These are phyloP conservation scores for Aldrovandia affinis DNA, from an alignment of 2,797 vertebrate species.

Conservation along the genomic window DNA sequence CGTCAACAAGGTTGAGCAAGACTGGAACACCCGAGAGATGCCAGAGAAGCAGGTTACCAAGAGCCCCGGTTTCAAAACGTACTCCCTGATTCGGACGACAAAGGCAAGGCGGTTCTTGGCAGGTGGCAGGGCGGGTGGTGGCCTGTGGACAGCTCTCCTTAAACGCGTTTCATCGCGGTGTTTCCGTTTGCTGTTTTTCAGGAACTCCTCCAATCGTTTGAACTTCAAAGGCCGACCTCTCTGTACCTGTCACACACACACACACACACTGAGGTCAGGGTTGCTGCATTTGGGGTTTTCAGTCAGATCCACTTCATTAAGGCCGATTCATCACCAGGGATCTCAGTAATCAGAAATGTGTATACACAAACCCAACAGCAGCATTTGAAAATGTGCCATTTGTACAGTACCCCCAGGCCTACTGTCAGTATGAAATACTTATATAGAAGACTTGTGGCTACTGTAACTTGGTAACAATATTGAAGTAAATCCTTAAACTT, in stretches of 20 bases:
- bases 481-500: background rate
- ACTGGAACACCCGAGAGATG: background rate
- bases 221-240: slow-evolving; percentile 83
- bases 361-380: background rate
- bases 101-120: slow-evolving; percentile 83
- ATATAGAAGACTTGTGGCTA: background rate
- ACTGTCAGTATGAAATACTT: background rate
- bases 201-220: slow-evolving; percentile 85
- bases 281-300: background rate
- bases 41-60: background rate
- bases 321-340: background rate
- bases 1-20: background rate
- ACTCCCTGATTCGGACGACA: slow-evolving; percentile 84
- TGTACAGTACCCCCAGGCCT: background rate
- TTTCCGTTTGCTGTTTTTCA: slow-evolving; percentile 77
- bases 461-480: background rate
- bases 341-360: background rate
- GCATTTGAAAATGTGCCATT: background rate
- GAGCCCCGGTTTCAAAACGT: slow-evolving; percentile 46
- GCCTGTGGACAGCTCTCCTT: slow-evolving; percentile 68
- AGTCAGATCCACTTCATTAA: background rate
- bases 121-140: slow-evolving; percentile 59
- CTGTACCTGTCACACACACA: slow-evolving; percentile 62
- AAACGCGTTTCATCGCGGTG: slow-evolving; percentile 78
- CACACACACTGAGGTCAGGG: background rate